Evolutionary conservation across 2,797 vertebrate species (phyloP).

Genomic region (Gallinago stenura): DNA sequence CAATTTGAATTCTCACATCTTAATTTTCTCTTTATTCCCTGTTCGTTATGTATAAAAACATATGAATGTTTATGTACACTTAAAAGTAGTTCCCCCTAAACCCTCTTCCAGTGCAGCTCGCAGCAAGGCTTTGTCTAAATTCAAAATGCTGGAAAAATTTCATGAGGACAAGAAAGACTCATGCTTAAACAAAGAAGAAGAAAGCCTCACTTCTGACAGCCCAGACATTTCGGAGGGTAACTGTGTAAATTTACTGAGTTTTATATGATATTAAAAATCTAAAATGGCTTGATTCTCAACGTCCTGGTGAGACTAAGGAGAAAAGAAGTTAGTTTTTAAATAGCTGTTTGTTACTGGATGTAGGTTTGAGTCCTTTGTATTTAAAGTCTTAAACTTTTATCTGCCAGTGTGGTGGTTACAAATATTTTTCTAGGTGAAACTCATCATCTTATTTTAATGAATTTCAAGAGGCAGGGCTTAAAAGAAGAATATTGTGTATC

Average conservation of each 20-base stretch:
- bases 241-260: conserved; percentile 4
- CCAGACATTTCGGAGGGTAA: conserved; percentile 63
- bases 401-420: background rate
- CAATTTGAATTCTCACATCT: background rate
- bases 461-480: background rate
- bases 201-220: conserved; percentile 40
- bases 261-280: background rate
- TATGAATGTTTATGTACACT: background rate
- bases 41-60: conserved; percentile 2
- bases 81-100: conserved; percentile 62
- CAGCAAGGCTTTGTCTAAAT: conserved; percentile 77
- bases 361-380: background rate
- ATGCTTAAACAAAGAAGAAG: conserved; percentile 31
- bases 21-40: conserved; percentile 41
- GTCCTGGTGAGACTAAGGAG: background rate
- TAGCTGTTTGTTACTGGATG: background rate
- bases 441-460: background rate
- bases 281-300: background rate
- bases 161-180: conserved; percentile 51
- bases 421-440: background rate
- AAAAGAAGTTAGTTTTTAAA: background rate
- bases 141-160: conserved; percentile 51
- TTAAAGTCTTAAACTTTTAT: background rate
- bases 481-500: background rate
- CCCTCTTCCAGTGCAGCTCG: conserved; percentile 74